phyloP scores from a whole-genome alignment of 2,888 invertebrate species.

The Heliconius ethilla region DNA sequence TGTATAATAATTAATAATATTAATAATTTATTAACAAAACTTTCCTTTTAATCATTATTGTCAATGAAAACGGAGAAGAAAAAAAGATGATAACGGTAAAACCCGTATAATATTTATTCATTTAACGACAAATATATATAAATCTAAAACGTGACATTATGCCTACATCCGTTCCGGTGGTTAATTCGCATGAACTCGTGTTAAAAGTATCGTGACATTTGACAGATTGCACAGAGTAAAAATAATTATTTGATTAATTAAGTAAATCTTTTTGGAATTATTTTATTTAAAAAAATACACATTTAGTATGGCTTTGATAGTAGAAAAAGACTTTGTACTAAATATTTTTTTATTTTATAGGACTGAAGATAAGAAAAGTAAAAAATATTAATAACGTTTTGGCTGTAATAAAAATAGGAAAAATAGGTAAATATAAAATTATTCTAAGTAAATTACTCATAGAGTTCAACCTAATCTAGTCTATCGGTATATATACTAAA shows the following conservation, averaged over 20 bases:
- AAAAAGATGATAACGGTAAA: not conserved
- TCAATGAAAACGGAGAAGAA: not conserved
- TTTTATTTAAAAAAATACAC: too few species aligned
- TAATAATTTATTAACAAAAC: too few species aligned
- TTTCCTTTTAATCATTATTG: not conserved
- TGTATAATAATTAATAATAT: not conserved
- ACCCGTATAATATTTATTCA: not conserved
- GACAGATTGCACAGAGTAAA: not conserved
- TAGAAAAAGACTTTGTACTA: too few species aligned
- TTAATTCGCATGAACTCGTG: slow-evolving; percentile 31
- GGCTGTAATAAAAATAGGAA: not conserved
- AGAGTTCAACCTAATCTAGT: not conserved
- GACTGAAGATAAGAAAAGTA: too few species aligned
- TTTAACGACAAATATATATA: not conserved
- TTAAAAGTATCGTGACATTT: slow-evolving; percentile 32
- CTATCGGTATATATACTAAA: slow-evolving; percentile 1
- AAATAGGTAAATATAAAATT: not conserved
- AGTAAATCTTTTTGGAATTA: not conserved
- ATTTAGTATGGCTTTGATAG: too few species aligned
- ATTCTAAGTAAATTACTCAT: not conserved
- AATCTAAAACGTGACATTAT: slow-evolving; percentile 22
- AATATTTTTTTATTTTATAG: too few species aligned
- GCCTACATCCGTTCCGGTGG: slow-evolving; percentile 31
- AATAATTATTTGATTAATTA: not conserved
- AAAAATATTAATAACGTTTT: not conserved